These are phyloP conservation scores for Melanotaenia duboulayi DNA, from an alignment of 2,113 vertebrate genomes.

Conservation along the genomic window DNA sequence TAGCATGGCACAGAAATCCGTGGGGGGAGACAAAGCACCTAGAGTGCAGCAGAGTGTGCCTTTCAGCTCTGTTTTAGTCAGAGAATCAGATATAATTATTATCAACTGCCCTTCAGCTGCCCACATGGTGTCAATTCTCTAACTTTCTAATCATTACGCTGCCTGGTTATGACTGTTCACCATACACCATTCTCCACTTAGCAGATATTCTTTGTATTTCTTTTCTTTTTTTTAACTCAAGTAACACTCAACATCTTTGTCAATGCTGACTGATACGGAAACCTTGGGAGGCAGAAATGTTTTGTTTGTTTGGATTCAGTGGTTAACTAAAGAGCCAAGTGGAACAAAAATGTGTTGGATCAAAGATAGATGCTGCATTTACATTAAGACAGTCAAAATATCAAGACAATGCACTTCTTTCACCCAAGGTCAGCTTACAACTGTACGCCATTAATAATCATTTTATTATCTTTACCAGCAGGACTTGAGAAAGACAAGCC, in stretches of 20 bases:
- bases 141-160: constrained; percentile 58
- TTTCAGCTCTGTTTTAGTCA: constrained; percentile 42
- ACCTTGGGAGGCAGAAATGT: constrained; percentile 4
- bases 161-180: constrained; percentile 42
- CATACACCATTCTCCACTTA: constrained; percentile 26
- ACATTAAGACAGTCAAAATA: constrained; percentile 32
- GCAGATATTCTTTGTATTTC: constrained; percentile 19
- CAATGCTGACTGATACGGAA: constrained; percentile 6
- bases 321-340: constrained; percentile 63
- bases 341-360: constrained; percentile 74
- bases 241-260: not conserved
- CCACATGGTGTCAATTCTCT: constrained; percentile 60
- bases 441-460: constrained; percentile 59
- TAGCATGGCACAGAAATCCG: constrained; percentile 21
- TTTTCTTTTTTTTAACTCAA: not conserved
- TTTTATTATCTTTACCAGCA: constrained; percentile 69
- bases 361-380: constrained; percentile 17
- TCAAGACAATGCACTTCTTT: constrained; percentile 40
- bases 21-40: constrained; percentile 23
- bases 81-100: constrained; percentile 61
- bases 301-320: constrained; percentile 7
- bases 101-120: constrained; percentile 56
- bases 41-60: constrained; percentile 34
- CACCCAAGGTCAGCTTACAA: constrained; percentile 62
- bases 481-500: constrained; percentile 31